Percentiles rank a stretch among this genome's conserved stretches.
Conservation (phyloP, 2,888 invertebrate species). For the Mythimna pallens region DNA sequence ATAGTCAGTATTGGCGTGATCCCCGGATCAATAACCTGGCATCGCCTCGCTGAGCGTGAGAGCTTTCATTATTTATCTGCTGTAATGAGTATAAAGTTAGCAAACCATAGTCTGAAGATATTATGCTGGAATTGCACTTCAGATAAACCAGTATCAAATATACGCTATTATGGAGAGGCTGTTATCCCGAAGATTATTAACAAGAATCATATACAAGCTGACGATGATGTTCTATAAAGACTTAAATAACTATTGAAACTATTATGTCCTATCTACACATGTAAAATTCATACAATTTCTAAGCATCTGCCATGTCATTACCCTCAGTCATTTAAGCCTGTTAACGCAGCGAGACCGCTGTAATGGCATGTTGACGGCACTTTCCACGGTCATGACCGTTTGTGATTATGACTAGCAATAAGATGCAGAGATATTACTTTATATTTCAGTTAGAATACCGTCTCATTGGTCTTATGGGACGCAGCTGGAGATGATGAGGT, state of each 20-base stretch:
- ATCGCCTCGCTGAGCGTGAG: conserved; percentile 66
- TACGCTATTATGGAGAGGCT: conserved; percentile 29
- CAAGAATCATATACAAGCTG: conserved; percentile 15
- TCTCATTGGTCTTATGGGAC: conserved; percentile 26
- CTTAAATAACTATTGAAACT: conserved; percentile 59
- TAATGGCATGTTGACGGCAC: conserved; percentile 83
- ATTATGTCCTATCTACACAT: conserved; percentile 73
- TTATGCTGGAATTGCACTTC: conserved; percentile 34
- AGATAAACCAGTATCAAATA: conserved; percentile 43
- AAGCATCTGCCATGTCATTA: conserved; percentile 89
- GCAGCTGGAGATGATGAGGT: conserved; percentile 36
- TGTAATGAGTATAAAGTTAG: conserved; percentile 67
- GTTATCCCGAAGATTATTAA: conserved; percentile 46
- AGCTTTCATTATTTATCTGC: conserved; percentile 67
- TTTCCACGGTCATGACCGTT: conserved; percentile 82
- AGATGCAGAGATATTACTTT: conserved; percentile 70
- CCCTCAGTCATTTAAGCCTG: conserved; percentile 86
- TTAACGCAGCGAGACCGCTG: conserved; percentile 83
- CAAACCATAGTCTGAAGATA: conserved; percentile 50
- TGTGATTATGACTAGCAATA: conserved; percentile 77
- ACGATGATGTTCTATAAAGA: conserved; percentile 34
- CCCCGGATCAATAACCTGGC: conserved; percentile 64
- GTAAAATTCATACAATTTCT: conserved; percentile 83
- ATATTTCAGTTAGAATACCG: conserved; percentile 59
- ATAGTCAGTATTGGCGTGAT: conserved; percentile 46